These are phyloP conservation scores for Lordiphosa stackelbergi DNA, from an alignment of 1,140 invertebrate genomes.

Conservation along the genomic window DNA sequence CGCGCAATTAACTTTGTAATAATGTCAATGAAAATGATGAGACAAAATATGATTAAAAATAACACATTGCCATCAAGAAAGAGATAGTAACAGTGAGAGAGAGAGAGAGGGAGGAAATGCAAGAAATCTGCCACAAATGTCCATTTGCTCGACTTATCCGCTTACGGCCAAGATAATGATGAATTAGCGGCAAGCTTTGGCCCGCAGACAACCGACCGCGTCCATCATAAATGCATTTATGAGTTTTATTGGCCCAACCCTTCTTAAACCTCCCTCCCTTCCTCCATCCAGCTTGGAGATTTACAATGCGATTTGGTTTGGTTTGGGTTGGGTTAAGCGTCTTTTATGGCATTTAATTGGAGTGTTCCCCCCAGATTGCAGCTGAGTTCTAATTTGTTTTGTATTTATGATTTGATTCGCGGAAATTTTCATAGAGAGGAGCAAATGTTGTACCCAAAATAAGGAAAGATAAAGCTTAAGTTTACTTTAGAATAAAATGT, in stretches of 20 bases:
- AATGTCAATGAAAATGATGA: slow-evolving; percentile 74
- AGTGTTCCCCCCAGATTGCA: slow-evolving; percentile 42
- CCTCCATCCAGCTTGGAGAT: slow-evolving; percentile 35
- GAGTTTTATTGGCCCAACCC: slow-evolving; percentile 38
- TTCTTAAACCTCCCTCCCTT: not conserved
- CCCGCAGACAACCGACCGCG: slow-evolving; percentile 5
- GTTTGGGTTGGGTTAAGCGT: slow-evolving; percentile 17
- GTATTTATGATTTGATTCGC: slow-evolving; percentile 71
- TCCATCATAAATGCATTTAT: slow-evolving; percentile 69
- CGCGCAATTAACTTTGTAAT: slow-evolving; percentile 71
- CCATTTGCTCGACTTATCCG: slow-evolving; percentile 39
- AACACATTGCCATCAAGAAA: slow-evolving; percentile 27
- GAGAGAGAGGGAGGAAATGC: slow-evolving; percentile 1
- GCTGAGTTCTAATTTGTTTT: slow-evolving; percentile 42
- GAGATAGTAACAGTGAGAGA: not conserved
- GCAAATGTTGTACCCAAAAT: not conserved
- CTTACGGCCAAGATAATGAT: slow-evolving; percentile 55
- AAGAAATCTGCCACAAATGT: slow-evolving; percentile 24
- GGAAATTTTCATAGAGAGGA: slow-evolving; percentile 45
- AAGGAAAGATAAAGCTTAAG: not conserved
- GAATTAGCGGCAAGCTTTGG: slow-evolving; percentile 42
- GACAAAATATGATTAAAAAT: slow-evolving; percentile 67
- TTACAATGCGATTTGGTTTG: slow-evolving; percentile 47
- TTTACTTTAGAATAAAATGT: no score
- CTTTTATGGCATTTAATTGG: slow-evolving; percentile 72